Conservation (phyloP, 2,888 invertebrate species). For the Drosophila neonasuta region DNA sequence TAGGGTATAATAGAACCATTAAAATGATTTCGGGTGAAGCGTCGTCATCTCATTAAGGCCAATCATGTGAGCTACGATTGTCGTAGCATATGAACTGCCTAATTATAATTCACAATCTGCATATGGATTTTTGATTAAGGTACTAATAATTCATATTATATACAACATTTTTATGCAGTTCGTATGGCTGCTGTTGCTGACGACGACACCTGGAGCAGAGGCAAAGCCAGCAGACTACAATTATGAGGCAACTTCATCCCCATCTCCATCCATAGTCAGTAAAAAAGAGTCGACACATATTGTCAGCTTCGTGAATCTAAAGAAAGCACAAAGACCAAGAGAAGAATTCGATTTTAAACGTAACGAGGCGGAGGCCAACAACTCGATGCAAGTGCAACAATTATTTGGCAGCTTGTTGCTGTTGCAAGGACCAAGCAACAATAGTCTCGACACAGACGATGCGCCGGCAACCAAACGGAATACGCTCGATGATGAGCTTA, state of each 20-base stretch:
- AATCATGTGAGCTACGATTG: conserved; percentile 28
- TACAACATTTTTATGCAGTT: conserved; percentile 44
- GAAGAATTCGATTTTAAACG: conserved; percentile 72
- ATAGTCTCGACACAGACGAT: conserved; percentile 68
- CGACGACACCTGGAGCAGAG: conserved; percentile 24
- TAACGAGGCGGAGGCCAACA: conserved; percentile 55
- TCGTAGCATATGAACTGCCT: conserved; percentile 56
- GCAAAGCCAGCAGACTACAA: conserved; percentile 39
- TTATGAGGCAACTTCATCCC: conserved; percentile 7
- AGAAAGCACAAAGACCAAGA: conserved; percentile 29
- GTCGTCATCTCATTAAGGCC: conserved; percentile 50
- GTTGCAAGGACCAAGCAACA: conserved; percentile 47
- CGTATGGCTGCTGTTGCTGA: conserved; percentile 53
- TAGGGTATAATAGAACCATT: conserved; percentile 42
- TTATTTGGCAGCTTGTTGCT: conserved; percentile 65
- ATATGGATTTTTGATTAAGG: conserved; percentile 38
- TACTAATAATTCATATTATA: conserved; percentile 24
- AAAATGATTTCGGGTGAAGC: conserved; percentile 12
- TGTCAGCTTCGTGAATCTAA: conserved; percentile 67
- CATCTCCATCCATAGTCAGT: conserved; percentile 31
- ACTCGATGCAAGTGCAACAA: conserved; percentile 58
- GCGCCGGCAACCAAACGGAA: conserved; percentile 54
- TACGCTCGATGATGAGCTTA: conserved; percentile 64
- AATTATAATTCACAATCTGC: conserved; percentile 51
- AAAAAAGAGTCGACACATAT: conserved; percentile 57